A percentile compares a stretch with the other conserved stretches of the same genome.
phyloP scores from a whole-genome alignment of 2,113 vertebrate species.

The crab-eating macaque (Macaca fascicularis) region DNA sequence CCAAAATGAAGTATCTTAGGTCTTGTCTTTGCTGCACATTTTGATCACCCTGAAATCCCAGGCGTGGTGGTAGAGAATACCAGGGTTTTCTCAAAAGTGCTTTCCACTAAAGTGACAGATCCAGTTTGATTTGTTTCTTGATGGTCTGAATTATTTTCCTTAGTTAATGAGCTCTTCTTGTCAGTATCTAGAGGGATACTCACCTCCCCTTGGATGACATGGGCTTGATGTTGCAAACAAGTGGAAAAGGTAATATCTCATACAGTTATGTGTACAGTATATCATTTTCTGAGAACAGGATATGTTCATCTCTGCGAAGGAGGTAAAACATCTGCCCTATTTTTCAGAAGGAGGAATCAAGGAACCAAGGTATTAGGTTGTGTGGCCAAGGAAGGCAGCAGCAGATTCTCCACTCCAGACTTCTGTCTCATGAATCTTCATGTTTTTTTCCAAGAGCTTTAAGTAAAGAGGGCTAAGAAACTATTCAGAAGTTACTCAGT shows the following conservation, averaged over 20 bases:
- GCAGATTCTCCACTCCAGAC: neutral
- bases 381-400: neutral
- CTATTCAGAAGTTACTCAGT: neutral
- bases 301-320: neutral
- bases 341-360: neutral
- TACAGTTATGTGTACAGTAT: too few species aligned
- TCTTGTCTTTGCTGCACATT: neutral
- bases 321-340: neutral
- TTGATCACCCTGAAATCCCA: neutral
- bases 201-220: neutral
- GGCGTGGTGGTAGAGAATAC: neutral
- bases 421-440: neutral
- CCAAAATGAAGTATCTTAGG: neutral
- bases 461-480: neutral
- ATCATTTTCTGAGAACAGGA: neutral
- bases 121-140: neutral
- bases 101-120: neutral
- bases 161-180: neutral
- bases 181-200: neutral
- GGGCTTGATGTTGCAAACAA: neutral
- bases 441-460: neutral
- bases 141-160: neutral
- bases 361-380: neutral
- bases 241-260: neutral
- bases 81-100: neutral